Base-by-base conservation (phyloP, 2,113 vertebrate genomes). In the Pachyramphus minor region DNA sequence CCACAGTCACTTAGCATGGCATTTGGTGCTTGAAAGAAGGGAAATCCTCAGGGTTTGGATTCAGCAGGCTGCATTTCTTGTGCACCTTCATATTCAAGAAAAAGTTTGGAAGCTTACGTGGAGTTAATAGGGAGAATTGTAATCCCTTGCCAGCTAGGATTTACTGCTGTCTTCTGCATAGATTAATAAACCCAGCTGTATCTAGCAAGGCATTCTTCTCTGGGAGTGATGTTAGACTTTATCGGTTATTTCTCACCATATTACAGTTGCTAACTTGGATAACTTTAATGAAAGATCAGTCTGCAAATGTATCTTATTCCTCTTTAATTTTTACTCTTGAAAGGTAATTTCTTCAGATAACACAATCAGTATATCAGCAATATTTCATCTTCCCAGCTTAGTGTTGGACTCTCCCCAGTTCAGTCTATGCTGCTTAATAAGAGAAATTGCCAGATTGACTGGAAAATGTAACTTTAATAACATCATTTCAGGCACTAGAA, bases 401-500 rank as follows among this genome's bases (percentile, higher is more conserved):
- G 75, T 68, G 59, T 72, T 84, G 64, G 74, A 50, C 47, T 92
- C 41, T 69, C 24, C 75, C 35, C 44, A 23, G 28, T 63, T 64
- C 22, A 23, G 37, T 73, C 77, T 66, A 44, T 0, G 1, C 45
- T 87, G 52, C 81, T 89, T 80, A 94, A 89, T 92, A 84, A 78
- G 24, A 86, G 76, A 88, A 95, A 88, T 94, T 95, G 88, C 62
- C 69, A 95, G 91, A 95, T 93, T 94, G 89, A 82, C 92, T 95
- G 90, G 93, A 96, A 96, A 96, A 96, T 84, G 18, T 94, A 89
- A 75, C 79, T 93, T 95, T 90, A 93, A 92, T 96, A 86, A 75
- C 76, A 78, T 68, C 11, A 89, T 93, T 96, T 95, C 84, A 92
- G 58, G 22, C 77, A 68, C 19, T 78, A 39, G 64, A 89, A 78